Evolutionary conservation across 2,888 invertebrate species (phyloP).

Genomic region (Exocentrus adspersus): DNA sequence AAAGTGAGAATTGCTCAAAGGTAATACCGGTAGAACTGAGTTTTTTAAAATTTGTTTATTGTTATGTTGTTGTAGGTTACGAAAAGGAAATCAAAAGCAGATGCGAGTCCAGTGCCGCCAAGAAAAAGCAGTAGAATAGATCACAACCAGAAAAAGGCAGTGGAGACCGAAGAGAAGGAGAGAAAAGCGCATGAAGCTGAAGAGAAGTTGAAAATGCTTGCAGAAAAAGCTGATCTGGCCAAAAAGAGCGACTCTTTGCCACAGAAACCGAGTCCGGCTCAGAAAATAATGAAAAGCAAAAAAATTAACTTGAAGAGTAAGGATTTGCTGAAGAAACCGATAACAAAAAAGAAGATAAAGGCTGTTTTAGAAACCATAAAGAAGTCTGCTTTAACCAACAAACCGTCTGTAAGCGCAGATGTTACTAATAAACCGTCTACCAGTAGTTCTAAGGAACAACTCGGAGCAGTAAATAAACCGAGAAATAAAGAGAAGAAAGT

Average conservation of each 20-base stretch:
- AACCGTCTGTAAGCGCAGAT: not conserved
- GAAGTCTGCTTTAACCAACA: not conserved
- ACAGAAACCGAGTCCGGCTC: constrained; percentile 62
- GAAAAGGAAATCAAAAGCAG: constrained; percentile 33
- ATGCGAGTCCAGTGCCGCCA: constrained; percentile 37
- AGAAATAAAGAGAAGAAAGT: constrained; percentile 3
- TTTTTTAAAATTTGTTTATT: not conserved
- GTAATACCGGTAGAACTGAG: not conserved
- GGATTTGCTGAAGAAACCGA: constrained; percentile 61
- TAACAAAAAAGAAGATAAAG: constrained; percentile 60
- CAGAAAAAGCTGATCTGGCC: constrained; percentile 45
- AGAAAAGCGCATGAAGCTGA: constrained; percentile 41
- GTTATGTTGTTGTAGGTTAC: not conserved
- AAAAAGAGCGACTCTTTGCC: constrained; percentile 62
- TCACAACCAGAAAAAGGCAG: constrained; percentile 48
- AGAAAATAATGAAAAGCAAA: constrained; percentile 62
- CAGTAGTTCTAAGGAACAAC: constrained; percentile 5
- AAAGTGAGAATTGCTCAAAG: not conserved
- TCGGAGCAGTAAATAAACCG: not conserved
- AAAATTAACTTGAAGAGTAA: constrained; percentile 62
- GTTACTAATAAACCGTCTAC: not conserved
- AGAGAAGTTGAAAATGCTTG: constrained; percentile 46
- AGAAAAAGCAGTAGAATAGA: constrained; percentile 54
- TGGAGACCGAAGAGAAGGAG: constrained; percentile 32
- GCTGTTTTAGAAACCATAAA: constrained; percentile 38